phyloP scores from a whole-genome alignment of 2,888 invertebrate species.

The Sipha maydis region DNA sequence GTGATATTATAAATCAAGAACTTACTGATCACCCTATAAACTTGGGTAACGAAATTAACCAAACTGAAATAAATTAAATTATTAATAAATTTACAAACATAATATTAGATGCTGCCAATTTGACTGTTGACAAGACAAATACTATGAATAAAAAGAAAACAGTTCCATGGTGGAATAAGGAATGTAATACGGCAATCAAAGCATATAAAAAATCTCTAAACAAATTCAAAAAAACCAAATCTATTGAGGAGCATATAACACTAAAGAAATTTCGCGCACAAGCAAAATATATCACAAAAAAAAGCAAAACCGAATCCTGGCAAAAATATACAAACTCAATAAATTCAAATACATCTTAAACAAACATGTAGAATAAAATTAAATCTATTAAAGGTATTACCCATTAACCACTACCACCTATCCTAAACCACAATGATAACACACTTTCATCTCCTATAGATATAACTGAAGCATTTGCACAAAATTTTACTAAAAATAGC shows the following conservation, averaged over 20 bases:
- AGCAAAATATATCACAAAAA: slow-evolving; percentile 18
- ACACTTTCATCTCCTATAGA: slow-evolving; percentile 2
- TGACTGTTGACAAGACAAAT: too few species aligned
- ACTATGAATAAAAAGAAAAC: too few species aligned
- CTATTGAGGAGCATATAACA: background rate
- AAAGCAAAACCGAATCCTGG: slow-evolving; percentile 29
- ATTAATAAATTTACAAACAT: too few species aligned
- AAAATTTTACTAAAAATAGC: too few species aligned
- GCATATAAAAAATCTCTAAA: background rate
- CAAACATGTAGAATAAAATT: background rate
- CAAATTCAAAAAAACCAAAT: slow-evolving; percentile 1
- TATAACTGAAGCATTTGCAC: background rate
- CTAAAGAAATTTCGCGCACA: background rate
- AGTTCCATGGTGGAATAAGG: too few species aligned
- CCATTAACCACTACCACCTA: background rate
- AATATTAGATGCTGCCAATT: too few species aligned
- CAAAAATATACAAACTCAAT: slow-evolving; percentile 38
- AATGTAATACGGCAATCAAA: too few species aligned
- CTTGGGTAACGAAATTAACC: too few species aligned
- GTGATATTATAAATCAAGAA: too few species aligned
- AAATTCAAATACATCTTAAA: slow-evolving; percentile 11
- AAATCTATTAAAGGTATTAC: slow-evolving; percentile 13
- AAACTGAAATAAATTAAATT: too few species aligned
- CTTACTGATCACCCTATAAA: too few species aligned
- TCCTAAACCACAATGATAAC: background rate